phyloP scores from a whole-genome alignment of 2,888 invertebrate species.

The Epinotia nisella region DNA sequence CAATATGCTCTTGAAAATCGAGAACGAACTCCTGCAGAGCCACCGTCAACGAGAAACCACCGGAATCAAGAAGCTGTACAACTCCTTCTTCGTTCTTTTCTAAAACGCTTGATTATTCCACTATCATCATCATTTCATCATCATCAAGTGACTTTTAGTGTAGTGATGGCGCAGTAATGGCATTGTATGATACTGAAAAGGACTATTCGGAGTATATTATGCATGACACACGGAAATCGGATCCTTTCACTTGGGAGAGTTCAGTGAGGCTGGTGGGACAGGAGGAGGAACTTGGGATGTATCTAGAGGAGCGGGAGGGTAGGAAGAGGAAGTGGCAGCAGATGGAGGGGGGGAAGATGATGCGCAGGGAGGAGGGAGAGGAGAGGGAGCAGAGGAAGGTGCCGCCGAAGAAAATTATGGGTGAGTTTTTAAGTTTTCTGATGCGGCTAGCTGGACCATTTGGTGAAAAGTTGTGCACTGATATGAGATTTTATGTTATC shows the following conservation, averaged over 20 bases:
- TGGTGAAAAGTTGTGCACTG: no score
- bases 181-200: constrained; percentile 60
- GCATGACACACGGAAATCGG: constrained; percentile 73
- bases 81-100: constrained; percentile 94
- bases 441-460: no score
- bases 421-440: constrained; percentile 58
- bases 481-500: no score
- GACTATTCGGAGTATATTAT: constrained; percentile 64
- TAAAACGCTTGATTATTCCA: constrained; percentile 78
- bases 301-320: constrained; percentile 73
- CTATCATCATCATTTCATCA: constrained; percentile 57
- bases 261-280: constrained; percentile 68
- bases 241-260: constrained; percentile 73
- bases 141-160: constrained; percentile 68
- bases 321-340: constrained; percentile 79
- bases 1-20: constrained; percentile 89
- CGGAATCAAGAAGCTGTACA: constrained; percentile 93
- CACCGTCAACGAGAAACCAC: constrained; percentile 93
- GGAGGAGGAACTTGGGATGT: constrained; percentile 75
- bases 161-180: constrained; percentile 73
- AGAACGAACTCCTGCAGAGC: constrained; percentile 91
- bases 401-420: constrained; percentile 79
- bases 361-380: constrained; percentile 69
- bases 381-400: constrained; percentile 75
- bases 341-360: constrained; percentile 63